These are phyloP conservation scores for Anodontia alba DNA, from an alignment of 2,888 invertebrate species.

Conservation along the genomic window DNA sequence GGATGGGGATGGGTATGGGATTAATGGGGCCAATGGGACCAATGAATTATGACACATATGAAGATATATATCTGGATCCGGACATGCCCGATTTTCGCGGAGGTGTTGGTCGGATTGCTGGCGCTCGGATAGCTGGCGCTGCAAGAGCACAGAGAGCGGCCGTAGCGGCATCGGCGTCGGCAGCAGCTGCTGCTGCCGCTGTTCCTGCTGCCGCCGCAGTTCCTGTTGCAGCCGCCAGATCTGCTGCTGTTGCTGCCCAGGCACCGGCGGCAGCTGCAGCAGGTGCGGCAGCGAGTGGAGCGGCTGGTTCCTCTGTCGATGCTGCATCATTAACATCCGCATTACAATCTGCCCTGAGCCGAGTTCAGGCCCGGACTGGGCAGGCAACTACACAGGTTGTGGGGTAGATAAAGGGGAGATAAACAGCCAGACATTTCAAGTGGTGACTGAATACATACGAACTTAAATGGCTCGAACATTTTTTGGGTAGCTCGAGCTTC, in stretches of 20 bases:
- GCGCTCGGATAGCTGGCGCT: not conserved
- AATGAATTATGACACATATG: not conserved
- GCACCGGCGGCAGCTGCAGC: not conserved
- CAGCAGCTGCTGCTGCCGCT: not conserved
- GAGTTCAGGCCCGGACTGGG: not conserved
- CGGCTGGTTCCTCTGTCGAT: conserved; percentile 5
- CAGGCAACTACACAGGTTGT: not conserved
- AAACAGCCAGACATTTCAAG: no score
- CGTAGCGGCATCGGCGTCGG: not conserved
- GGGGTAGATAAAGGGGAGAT: not conserved
- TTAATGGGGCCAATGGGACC: not conserved
- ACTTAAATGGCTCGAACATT: no score
- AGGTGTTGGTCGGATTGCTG: not conserved
- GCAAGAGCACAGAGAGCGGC: not conserved
- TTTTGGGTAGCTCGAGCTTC: no score
- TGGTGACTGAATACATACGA: no score
- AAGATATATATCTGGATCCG: not conserved
- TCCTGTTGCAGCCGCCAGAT: not conserved
- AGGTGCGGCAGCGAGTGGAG: not conserved
- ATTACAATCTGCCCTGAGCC: not conserved
- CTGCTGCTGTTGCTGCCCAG: not conserved
- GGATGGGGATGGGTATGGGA: not conserved
- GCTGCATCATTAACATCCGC: not conserved
- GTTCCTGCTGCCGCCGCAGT: not conserved
- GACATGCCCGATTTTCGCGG: not conserved